phyloP scores from a whole-genome alignment of 2,888 invertebrate species.

The Dioctria rufipes region DNA sequence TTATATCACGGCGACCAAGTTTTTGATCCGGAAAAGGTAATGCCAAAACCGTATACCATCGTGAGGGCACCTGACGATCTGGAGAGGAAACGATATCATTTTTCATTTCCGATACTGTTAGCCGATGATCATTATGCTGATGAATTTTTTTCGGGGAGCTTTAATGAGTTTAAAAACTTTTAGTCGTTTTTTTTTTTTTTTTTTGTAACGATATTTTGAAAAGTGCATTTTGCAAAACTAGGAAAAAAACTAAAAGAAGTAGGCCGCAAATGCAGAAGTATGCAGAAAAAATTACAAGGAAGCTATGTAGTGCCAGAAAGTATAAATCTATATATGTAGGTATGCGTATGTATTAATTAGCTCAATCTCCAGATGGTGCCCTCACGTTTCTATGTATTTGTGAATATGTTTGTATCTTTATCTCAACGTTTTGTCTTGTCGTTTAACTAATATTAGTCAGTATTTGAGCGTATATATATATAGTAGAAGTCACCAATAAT shows the following conservation, averaged over 20 bases:
- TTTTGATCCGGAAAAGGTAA: conserved; percentile 95
- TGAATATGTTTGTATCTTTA: neutral
- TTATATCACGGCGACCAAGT: conserved; percentile 86
- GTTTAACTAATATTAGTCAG: too few relatives aligned
- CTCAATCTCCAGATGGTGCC: conserved; percentile 41
- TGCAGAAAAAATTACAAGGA: neutral
- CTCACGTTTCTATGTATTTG: conserved; percentile 15
- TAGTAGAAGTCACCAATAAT: neutral
- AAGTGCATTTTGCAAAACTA: conserved; percentile 6
- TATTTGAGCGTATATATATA: too few relatives aligned
- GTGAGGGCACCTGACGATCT: conserved; percentile 74
- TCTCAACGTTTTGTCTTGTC: too few relatives aligned
- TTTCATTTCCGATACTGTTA: conserved; percentile 35
- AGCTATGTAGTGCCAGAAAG: conserved; percentile 17
- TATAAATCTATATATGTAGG: neutral
- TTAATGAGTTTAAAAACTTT: conserved; percentile 38
- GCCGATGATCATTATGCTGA: conserved; percentile 35
- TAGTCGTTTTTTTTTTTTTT: neutral
- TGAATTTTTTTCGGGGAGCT: conserved; percentile 44
- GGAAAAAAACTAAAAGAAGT: neutral
- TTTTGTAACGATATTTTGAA: conserved; percentile 13
- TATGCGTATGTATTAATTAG: too few relatives aligned
- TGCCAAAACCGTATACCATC: conserved; percentile 92
- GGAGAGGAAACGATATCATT: conserved; percentile 23
- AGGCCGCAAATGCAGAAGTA: conserved; percentile 3